These are phyloP conservation scores for Meloe dianella DNA, from an alignment of 2,888 invertebrate species.

Conservation along the genomic window DNA sequence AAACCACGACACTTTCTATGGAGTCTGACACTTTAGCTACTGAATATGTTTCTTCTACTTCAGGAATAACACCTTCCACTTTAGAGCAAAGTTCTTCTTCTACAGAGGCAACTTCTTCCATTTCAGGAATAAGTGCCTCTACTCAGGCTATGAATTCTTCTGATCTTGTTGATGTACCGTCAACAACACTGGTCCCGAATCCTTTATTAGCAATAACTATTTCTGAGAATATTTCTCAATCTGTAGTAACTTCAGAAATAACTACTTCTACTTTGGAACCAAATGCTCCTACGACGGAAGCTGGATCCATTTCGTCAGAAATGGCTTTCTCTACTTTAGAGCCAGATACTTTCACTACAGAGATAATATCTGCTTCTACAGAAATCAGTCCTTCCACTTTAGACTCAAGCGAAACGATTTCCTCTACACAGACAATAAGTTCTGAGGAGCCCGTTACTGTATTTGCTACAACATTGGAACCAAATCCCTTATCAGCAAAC, in stretches of 20 bases:
- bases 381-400: too few species aligned
- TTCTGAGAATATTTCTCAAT: not conserved
- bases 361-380: conserved; percentile 4
- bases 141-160: too few species aligned
- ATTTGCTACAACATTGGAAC: too few species aligned
- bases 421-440: too few species aligned
- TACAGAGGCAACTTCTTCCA: conserved; percentile 30
- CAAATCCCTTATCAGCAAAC: conserved; percentile 20
- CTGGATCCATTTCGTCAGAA: too few species aligned
- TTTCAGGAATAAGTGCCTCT: conserved; percentile 27
- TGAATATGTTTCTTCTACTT: conserved; percentile 21
- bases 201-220: not conserved
- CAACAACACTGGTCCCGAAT: conserved; percentile 18
- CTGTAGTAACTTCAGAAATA: not conserved
- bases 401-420: too few species aligned
- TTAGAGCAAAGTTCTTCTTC: conserved; percentile 16
- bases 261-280: not conserved
- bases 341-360: too few species aligned
- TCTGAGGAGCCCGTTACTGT: too few species aligned
- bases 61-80: not conserved
- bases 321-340: not conserved
- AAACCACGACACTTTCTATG: conserved; percentile 6
- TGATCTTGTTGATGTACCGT: conserved; percentile 25
- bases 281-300: too few species aligned
- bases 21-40: not conserved